These are phyloP conservation scores for Drosophila bocqueti DNA, from an alignment of 1,140 invertebrate species.

Conservation along the genomic window DNA sequence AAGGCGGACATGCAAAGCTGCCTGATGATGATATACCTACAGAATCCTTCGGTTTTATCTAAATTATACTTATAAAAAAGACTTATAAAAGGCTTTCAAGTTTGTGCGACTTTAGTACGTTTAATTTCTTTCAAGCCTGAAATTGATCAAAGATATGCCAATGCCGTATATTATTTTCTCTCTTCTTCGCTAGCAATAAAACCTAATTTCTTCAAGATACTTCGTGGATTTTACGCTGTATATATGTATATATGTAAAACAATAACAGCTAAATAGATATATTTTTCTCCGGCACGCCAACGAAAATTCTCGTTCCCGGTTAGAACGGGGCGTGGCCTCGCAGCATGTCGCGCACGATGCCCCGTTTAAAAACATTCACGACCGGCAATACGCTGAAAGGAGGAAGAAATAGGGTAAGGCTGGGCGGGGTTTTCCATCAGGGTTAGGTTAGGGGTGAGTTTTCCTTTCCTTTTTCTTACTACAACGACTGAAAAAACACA, in stretches of 20 bases:
- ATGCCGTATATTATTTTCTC: background rate
- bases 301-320: slow-evolving; percentile 25
- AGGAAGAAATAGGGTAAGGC: slow-evolving; percentile 18
- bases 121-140: background rate
- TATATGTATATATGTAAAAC: slow-evolving; percentile 7
- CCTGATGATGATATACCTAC: too few relatives aligned
- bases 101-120: background rate
- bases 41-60: too few relatives aligned
- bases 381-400: slow-evolving; percentile 11
- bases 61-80: too few relatives aligned
- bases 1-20: too few relatives aligned
- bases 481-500: background rate
- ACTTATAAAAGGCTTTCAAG: background rate
- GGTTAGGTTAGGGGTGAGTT: slow-evolving; percentile 24
- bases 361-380: slow-evolving; percentile 24
- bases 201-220: background rate
- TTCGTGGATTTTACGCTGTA: background rate
- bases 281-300: slow-evolving; percentile 21
- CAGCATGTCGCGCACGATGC: slow-evolving; percentile 28
- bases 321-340: slow-evolving; percentile 33
- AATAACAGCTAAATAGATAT: slow-evolving; percentile 5
- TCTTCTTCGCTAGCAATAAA: background rate
- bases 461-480: slow-evolving; percentile 17
- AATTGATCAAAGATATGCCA: background rate
- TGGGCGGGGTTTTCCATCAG: slow-evolving; percentile 13